These are phyloP conservation scores for Drosophila bocki DNA, from an alignment of 1,140 invertebrate species.

Conservation along the genomic window DNA sequence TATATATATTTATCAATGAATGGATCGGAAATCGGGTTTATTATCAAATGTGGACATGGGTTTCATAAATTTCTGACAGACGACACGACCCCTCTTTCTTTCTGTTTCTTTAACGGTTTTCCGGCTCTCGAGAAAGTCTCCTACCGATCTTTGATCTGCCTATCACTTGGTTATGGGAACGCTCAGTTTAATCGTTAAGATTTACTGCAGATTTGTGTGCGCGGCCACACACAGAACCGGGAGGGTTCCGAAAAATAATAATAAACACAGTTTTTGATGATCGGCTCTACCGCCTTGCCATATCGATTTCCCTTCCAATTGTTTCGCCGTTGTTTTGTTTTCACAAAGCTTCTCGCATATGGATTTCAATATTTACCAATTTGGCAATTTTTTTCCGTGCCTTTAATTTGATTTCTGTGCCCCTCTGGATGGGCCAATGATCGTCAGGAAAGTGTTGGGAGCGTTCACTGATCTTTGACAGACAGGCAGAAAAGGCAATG, in stretches of 20 bases:
- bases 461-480: constrained; percentile 73
- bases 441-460: constrained; percentile 53
- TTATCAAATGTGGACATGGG: constrained; percentile 58
- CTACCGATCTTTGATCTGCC: constrained; percentile 34
- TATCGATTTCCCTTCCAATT: constrained; percentile 37
- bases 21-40: constrained; percentile 43
- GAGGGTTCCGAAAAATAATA: constrained; percentile 3
- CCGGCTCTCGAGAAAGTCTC: constrained; percentile 56
- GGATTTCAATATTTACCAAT: constrained; percentile 74
- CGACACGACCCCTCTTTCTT: constrained; percentile 21
- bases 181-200: constrained; percentile 26
- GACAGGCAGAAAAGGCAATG: constrained; percentile 65
- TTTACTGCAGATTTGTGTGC: constrained; percentile 3
- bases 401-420: constrained; percentile 55
- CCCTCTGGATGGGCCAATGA: constrained; percentile 62
- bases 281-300: constrained; percentile 8
- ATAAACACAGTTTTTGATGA: constrained; percentile 35
- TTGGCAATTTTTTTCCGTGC: constrained; percentile 57
- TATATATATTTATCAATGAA: constrained; percentile 63
- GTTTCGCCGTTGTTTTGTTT: constrained; percentile 27
- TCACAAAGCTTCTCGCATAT: constrained; percentile 19
- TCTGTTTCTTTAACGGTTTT: constrained; percentile 47
- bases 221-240: constrained; percentile 20
- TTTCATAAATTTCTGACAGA: constrained; percentile 67
- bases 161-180: constrained; percentile 37